Evolutionary conservation across 2,888 invertebrate genomes (phyloP).

Genomic region (Spodoptera picta): DNA sequence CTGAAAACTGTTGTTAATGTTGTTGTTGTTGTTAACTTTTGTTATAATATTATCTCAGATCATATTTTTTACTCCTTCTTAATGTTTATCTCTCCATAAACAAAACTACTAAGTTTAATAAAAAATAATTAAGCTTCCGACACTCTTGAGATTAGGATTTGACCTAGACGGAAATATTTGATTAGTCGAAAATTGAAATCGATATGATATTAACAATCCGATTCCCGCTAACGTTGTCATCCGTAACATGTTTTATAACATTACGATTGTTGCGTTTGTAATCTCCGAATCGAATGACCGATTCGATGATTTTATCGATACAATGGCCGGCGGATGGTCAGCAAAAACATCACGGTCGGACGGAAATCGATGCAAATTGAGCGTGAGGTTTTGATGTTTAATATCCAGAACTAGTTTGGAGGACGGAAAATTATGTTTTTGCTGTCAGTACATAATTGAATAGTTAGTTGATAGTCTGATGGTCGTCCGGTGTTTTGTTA

Average conservation of each 20-base stretch:
- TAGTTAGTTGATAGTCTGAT: slow-evolving; percentile 21
- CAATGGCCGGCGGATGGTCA: slow-evolving; percentile 60
- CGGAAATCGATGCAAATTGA: slow-evolving; percentile 59
- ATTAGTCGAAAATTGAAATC: slow-evolving; percentile 20
- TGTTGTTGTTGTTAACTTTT: too few species aligned
- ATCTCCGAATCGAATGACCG: slow-evolving; percentile 57
- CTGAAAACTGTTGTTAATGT: too few species aligned
- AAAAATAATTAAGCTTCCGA: too few species aligned
- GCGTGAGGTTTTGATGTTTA: slow-evolving; percentile 53
- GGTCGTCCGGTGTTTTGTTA: slow-evolving; percentile 12
- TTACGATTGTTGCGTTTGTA: slow-evolving; percentile 61
- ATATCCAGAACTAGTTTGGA: slow-evolving; percentile 53
- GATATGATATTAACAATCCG: slow-evolving; percentile 22
- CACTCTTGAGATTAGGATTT: too few species aligned
- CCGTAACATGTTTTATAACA: slow-evolving; percentile 46
- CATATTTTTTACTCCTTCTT: too few species aligned
- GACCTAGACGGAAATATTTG: not conserved
- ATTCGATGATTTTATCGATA: slow-evolving; percentile 64
- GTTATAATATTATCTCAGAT: too few species aligned
- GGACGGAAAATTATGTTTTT: slow-evolving; percentile 48
- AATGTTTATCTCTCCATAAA: too few species aligned
- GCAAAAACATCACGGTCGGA: slow-evolving; percentile 58
- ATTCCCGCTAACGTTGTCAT: slow-evolving; percentile 25
- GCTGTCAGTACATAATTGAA: slow-evolving; percentile 37
- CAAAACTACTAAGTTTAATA: too few species aligned